Conservation (phyloP, 2,113 vertebrate species). For the Burhinus oedicnemus region DNA sequence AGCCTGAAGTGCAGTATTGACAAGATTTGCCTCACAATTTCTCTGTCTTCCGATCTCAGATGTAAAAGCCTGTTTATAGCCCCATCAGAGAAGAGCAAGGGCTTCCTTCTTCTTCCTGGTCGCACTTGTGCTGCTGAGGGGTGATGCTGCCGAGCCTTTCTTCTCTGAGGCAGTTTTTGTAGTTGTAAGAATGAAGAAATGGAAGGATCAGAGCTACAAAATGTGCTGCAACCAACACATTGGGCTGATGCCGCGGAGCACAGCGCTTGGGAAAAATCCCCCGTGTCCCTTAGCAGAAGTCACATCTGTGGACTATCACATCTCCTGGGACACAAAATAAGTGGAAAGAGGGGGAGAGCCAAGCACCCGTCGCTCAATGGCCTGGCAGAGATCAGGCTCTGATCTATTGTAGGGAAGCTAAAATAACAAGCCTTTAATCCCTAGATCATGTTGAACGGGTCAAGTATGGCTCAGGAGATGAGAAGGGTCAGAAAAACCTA, state of each 20-base stretch:
- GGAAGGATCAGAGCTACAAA: neutral
- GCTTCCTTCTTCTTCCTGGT: neutral
- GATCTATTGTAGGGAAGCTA: neutral
- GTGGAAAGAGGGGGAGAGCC: neutral
- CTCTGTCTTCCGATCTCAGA: neutral
- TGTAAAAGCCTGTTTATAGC: neutral
- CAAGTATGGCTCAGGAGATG: constrained; percentile 16
- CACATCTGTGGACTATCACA: neutral
- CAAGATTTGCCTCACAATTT: neutral
- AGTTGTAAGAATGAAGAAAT: neutral
- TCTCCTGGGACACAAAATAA: neutral
- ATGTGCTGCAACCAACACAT: accelerated
- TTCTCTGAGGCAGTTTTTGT: neutral
- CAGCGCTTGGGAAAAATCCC: neutral
- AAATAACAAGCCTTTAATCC: constrained; percentile 51
- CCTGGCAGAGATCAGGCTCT: neutral
- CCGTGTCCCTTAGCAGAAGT: neutral
- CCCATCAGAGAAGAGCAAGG: neutral
- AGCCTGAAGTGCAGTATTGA: neutral
- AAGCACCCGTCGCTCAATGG: neutral
- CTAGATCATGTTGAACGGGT: neutral
- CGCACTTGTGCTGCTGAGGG: neutral
- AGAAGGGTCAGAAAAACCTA: constrained; percentile 13
- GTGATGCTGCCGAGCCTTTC: neutral
- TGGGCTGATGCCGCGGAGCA: accelerated